These are phyloP conservation scores for Thripadectes ignobilis DNA, from an alignment of 2,797 vertebrate genomes.

Conservation along the genomic window DNA sequence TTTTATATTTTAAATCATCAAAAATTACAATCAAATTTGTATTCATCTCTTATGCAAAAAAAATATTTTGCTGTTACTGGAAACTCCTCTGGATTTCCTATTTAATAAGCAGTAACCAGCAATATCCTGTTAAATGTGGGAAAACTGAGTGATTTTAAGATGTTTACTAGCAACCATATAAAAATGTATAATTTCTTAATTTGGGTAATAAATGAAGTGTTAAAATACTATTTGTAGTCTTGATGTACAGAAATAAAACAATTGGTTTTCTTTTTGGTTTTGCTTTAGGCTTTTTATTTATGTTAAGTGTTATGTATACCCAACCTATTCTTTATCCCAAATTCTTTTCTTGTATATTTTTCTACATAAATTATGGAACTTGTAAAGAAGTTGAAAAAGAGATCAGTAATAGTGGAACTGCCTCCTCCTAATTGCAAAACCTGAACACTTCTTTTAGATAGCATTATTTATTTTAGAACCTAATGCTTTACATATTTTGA, in stretches of 20 bases:
- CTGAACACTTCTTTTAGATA: slow-evolving; percentile 25
- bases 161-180: slow-evolving; percentile 76
- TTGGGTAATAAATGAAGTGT: slow-evolving; percentile 78
- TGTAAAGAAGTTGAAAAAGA: slow-evolving; percentile 51
- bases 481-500: slow-evolving; percentile 56
- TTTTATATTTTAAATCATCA: slow-evolving; percentile 22
- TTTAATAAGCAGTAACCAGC: slow-evolving; percentile 73
- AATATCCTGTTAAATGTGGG: slow-evolving; percentile 74
- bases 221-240: slow-evolving; percentile 79
- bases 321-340: slow-evolving; percentile 24
- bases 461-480: slow-evolving; percentile 66
- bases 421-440: slow-evolving; percentile 21
- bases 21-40: slow-evolving; percentile 51
- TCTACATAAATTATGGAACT: slow-evolving; percentile 53
- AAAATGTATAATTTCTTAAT: slow-evolving; percentile 82
- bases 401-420: slow-evolving; percentile 4
- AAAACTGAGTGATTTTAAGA: slow-evolving; percentile 70
- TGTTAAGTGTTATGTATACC: slow-evolving; percentile 44
- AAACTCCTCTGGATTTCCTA: slow-evolving; percentile 53
- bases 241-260: slow-evolving; percentile 77
- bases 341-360: slow-evolving; percentile 61
- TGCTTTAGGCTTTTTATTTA: slow-evolving; percentile 72
- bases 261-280: slow-evolving; percentile 74
- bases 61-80: slow-evolving; percentile 59
- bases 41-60: slow-evolving; percentile 66